phyloP scores from a whole-genome alignment of 2,888 invertebrate species.

The Parnassius glacialis region DNA sequence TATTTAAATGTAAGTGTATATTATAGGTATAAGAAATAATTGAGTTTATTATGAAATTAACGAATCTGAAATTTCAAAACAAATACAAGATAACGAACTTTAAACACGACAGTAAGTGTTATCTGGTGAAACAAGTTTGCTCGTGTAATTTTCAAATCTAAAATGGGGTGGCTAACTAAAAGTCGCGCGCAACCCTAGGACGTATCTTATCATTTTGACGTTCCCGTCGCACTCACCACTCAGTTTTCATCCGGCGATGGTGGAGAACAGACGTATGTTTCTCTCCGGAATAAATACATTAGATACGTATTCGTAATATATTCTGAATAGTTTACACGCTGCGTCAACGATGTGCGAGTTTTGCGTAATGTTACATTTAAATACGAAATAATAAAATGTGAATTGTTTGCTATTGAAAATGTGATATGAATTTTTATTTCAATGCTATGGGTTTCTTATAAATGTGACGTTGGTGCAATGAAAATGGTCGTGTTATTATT shows the following conservation, averaged over 20 bases:
- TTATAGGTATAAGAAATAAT: too few relatives aligned
- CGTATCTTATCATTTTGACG: slow-evolving; percentile 43
- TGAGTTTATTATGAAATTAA: too few relatives aligned
- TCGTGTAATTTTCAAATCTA: neutral
- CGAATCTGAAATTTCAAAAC: too few relatives aligned
- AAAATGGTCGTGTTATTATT: slow-evolving; percentile 53
- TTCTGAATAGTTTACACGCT: slow-evolving; percentile 1
- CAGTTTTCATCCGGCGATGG: slow-evolving; percentile 36
- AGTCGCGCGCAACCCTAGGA: slow-evolving; percentile 27
- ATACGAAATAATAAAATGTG: slow-evolving; percentile 7
- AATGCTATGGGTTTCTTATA: slow-evolving; percentile 20
- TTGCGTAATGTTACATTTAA: too few relatives aligned
- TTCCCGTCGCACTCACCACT: slow-evolving; percentile 33
- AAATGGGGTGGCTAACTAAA: slow-evolving; percentile 5
- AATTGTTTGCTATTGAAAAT: slow-evolving; percentile 12
- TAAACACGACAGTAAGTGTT: neutral
- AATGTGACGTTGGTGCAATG: slow-evolving; percentile 33
- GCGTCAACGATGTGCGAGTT: slow-evolving; percentile 1
- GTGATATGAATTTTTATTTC: slow-evolving; percentile 32
- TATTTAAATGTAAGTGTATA: too few relatives aligned
- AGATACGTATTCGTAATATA: slow-evolving; percentile 2
- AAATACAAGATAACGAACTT: too few relatives aligned
- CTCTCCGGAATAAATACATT: neutral
- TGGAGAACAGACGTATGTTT: slow-evolving; percentile 31
- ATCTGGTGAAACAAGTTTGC: neutral